Evolutionary conservation across 2,888 invertebrate genomes (phyloP).

Genomic region (Lasioglossum pauxillum): DNA sequence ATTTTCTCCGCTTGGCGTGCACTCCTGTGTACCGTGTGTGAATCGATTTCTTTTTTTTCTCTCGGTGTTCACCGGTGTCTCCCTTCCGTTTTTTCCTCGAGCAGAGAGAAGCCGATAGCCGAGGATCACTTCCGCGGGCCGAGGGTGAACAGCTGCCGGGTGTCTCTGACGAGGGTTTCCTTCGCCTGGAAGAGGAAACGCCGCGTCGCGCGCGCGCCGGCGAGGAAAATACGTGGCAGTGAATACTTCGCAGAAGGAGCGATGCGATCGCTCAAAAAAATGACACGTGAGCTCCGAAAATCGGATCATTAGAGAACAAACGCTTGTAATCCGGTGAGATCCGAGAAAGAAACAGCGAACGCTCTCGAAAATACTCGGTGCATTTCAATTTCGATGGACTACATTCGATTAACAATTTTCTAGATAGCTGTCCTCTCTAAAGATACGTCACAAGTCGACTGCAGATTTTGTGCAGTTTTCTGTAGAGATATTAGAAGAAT

Average conservation of each 20-base stretch:
- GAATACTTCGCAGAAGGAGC: neutral
- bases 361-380: too few species aligned
- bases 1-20: conserved; percentile 39
- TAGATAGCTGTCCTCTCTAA: too few species aligned
- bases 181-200: conserved; percentile 69
- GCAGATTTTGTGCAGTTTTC: too few species aligned
- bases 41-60: conserved; percentile 55
- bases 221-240: conserved; percentile 13
- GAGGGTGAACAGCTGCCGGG: conserved; percentile 71
- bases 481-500: too few species aligned
- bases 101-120: conserved; percentile 62
- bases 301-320: neutral
- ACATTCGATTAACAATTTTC: too few species aligned
- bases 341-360: neutral
- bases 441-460: too few species aligned
- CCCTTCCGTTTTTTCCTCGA: conserved; percentile 46
- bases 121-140: conserved; percentile 68
- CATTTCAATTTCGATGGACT: neutral
- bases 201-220: conserved; percentile 1
- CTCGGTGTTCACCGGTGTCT: conserved; percentile 16
- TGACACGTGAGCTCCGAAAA: neutral
- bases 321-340: neutral
- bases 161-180: conserved; percentile 71
- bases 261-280: neutral
- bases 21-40: neutral